Evolutionary conservation across 2,797 vertebrate species (phyloP).

Genomic region (Diceros bicornis): DNA sequence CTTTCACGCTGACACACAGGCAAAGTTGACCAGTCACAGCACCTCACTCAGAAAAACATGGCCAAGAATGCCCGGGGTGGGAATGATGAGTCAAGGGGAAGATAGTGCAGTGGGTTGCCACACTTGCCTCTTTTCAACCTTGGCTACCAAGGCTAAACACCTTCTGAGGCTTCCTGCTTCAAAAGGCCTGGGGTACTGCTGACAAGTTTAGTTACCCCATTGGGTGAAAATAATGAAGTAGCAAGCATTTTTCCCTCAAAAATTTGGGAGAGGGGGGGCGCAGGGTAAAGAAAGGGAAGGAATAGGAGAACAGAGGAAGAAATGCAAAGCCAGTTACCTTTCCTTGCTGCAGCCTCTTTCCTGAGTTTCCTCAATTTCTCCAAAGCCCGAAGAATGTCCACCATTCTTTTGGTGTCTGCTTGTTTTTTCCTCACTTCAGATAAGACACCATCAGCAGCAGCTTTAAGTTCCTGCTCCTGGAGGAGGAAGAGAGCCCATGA

Average conservation of each 20-base stretch:
- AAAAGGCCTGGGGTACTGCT: not conserved
- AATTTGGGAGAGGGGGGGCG: not conserved
- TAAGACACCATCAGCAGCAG: constrained; percentile 95
- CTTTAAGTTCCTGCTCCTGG: constrained; percentile 96
- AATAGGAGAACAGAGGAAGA: not conserved
- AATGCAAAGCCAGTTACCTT: constrained; percentile 89
- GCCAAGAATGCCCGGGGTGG: not conserved
- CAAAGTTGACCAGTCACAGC: not conserved
- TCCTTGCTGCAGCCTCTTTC: constrained; percentile 96
- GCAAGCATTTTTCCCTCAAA: constrained; percentile 47
- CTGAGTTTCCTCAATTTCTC: constrained; percentile 96
- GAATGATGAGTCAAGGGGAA: not conserved
- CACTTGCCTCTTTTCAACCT: not conserved
- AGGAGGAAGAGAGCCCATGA: constrained; percentile 12
- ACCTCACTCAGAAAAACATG: not conserved
- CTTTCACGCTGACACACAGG: not conserved
- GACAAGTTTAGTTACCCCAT: not conserved
- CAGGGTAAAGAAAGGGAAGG: not conserved
- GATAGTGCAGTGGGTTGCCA: not conserved
- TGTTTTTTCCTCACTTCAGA: constrained; percentile 97
- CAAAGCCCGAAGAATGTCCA: constrained; percentile 94
- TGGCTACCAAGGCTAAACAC: not conserved
- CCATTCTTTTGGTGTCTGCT: constrained; percentile 95
- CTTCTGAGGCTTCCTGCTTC: constrained; percentile 28
- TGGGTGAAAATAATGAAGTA: not conserved